These are phyloP conservation scores for Lycodopsis pacificus DNA, from an alignment of 2,797 vertebrate genomes.

Conservation along the genomic window DNA sequence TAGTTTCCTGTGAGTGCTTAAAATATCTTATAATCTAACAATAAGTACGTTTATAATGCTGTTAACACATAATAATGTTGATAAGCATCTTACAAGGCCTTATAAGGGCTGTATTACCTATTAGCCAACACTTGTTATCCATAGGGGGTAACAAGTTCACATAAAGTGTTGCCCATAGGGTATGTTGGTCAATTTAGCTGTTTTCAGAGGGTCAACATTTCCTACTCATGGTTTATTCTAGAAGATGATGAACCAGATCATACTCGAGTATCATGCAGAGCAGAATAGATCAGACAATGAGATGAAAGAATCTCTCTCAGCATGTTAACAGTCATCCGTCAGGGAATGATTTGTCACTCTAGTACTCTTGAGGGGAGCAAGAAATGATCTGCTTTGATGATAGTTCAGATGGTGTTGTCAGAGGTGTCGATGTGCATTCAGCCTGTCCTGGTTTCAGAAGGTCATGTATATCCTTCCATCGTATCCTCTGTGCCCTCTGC, in stretches of 20 bases:
- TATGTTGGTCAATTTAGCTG: neutral
- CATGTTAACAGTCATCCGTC: neutral
- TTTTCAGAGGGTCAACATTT: neutral
- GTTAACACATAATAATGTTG: too few relatives aligned
- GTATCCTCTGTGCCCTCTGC: too few relatives aligned
- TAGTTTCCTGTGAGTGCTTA: too few relatives aligned
- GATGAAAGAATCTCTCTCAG: conserved; percentile 9
- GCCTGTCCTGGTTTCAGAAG: neutral
- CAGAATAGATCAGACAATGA: neutral
- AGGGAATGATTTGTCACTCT: neutral
- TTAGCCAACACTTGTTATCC: too few relatives aligned
- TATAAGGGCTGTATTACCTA: too few relatives aligned
- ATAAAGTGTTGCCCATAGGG: too few relatives aligned
- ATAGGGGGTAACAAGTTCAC: too few relatives aligned
- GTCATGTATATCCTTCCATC: too few relatives aligned
- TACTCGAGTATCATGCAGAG: neutral
- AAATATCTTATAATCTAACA: too few relatives aligned
- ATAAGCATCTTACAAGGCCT: too few relatives aligned
- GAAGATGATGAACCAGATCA: neutral
- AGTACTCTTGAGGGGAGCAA: neutral
- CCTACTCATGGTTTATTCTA: neutral
- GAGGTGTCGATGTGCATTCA: neutral
- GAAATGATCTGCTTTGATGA: neutral
- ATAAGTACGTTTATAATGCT: too few relatives aligned
- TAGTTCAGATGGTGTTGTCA: neutral